These are phyloP conservation scores for Macrocentrus cingulum DNA, from an alignment of 1,140 invertebrate genomes.

Conservation along the genomic window DNA sequence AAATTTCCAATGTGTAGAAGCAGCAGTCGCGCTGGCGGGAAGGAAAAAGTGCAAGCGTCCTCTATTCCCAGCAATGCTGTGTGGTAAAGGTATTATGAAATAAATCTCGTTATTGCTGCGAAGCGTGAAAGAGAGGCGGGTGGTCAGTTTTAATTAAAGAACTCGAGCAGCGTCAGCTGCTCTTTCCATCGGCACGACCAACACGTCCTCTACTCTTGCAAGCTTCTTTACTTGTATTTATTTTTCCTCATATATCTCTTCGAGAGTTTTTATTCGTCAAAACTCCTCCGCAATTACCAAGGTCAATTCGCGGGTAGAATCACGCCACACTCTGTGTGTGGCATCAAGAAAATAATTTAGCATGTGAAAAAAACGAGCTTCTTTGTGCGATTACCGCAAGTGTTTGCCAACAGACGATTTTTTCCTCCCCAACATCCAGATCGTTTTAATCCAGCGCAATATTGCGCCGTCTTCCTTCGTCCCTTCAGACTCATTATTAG, in stretches of 20 bases:
- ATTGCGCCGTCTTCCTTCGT: slow-evolving; percentile 8
- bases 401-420: slow-evolving; percentile 15
- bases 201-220: slow-evolving; percentile 16
- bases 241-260: slow-evolving; percentile 14
- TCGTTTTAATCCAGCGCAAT: slow-evolving; percentile 19
- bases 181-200: slow-evolving; percentile 39
- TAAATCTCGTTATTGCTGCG: slow-evolving; percentile 51
- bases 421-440: slow-evolving; percentile 3
- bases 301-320: too few relatives aligned
- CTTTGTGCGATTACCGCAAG: neutral
- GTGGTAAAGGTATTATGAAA: slow-evolving; percentile 45
- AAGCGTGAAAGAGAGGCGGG: slow-evolving; percentile 45
- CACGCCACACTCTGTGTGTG: too few relatives aligned
- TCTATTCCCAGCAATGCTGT: too few relatives aligned
- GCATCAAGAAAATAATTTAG: too few relatives aligned
- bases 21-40: neutral
- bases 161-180: slow-evolving; percentile 50
- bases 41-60: neutral
- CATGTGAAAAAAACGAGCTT: neutral
- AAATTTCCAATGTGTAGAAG: too few relatives aligned
- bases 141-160: slow-evolving; percentile 56
- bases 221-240: slow-evolving; percentile 30
- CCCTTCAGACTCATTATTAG: slow-evolving; percentile 24
- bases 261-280: neutral
- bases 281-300: slow-evolving; percentile 1